These are phyloP conservation scores for Meloe dianella DNA, from an alignment of 2,888 invertebrate genomes.

Conservation along the genomic window DNA sequence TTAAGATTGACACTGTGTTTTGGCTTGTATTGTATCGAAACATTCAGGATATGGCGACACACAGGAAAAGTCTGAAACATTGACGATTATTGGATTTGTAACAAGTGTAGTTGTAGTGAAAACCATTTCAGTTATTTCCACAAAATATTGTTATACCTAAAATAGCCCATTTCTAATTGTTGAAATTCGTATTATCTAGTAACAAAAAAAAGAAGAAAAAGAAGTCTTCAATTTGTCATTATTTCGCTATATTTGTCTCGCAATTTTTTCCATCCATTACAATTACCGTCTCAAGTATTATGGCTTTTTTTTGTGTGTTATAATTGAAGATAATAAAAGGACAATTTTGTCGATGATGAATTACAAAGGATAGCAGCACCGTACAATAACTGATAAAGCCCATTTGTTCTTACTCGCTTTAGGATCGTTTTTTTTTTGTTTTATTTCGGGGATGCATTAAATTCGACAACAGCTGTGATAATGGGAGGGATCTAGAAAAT, in stretches of 20 bases:
- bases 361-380: not conserved
- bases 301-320: not conserved
- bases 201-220: no score
- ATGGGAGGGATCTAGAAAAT: not conserved
- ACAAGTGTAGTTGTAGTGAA: not conserved
- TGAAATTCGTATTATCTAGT: no score
- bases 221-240: not conserved
- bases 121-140: constrained; percentile 23
- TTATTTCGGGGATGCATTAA: not conserved
- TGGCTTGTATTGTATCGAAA: constrained; percentile 24
- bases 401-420: not conserved
- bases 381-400: not conserved
- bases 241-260: constrained; percentile 1
- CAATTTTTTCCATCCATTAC: not conserved
- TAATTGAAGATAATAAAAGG: constrained; percentile 1
- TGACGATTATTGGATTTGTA: constrained; percentile 44
- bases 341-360: not conserved
- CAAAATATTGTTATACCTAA: not conserved
- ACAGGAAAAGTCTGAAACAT: constrained; percentile 40
- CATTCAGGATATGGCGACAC: constrained; percentile 35
- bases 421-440: not conserved
- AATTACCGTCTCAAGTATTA: constrained; percentile 6
- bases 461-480: constrained; percentile 1
- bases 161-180: no score
- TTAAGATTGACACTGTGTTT: constrained; percentile 34